Evolutionary conservation across 2,888 invertebrate species (phyloP), one percentile per base, ranked within the genome.

Genomic region (Leucoptera coffeella): DNA sequence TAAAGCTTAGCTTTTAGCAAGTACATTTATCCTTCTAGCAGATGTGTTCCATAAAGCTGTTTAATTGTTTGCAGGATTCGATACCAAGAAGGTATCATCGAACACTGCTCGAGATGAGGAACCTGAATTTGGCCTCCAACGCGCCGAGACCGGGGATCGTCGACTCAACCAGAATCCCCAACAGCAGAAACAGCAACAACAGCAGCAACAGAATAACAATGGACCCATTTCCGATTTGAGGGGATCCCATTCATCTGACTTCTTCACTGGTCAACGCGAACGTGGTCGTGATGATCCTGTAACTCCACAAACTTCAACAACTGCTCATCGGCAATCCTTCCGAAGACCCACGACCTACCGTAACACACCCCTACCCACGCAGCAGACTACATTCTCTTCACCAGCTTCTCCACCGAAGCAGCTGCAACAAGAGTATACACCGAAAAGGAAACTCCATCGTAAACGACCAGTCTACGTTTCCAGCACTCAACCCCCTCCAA

Each of bases 171-270:
- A 61, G 35, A 57, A 52, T 26, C 45, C 38, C 21, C 41, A 36
- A 24, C 38, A 38, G 12, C 34, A n/a, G n/a, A n/a, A n/a, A n/a
- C n/a, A n/a, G n/a, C n/a, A n/a, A n/a, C n/a, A n/a, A n/a, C n/a
- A n/a, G n/a, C 17, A 17, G 9, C 41, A 36, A 25, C 38, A 38
- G 12, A 34, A 45, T 15, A 27, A 27, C 3, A 54, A 51, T 47
- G 59, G 44, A 33, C 59, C 47, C n/a, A 47, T 47, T 9, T 74
- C 77, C 30, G 82, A 83, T 40, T 78, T 83, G 30, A 78, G 79
- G 38, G 77, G 78, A 22, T 82, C 83, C 13, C 82, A 82, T 47
- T 83, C 82, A 30, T 82, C 84, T 2, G 82, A 85, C 52, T 85
- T 84, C 62, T 85, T 81, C 55, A 80, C 81, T 30, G 67, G 67